These are phyloP conservation scores for Stylophora pistillata DNA, from an alignment of 64 coral and sea anemone species.

Conservation along the genomic window DNA sequence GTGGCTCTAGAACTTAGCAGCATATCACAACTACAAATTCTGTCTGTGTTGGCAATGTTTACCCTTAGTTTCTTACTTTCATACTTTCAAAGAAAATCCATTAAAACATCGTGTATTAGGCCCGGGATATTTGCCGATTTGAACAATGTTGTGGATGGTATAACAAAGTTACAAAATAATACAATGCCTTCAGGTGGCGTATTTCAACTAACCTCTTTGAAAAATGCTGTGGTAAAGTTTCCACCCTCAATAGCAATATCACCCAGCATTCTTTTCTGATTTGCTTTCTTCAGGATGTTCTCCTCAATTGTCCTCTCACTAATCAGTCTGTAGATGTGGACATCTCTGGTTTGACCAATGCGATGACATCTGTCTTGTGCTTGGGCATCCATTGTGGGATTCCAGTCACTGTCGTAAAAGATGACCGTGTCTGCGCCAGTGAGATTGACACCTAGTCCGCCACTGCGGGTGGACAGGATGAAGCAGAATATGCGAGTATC, in stretches of 20 bases:
- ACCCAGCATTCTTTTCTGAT: constrained; percentile 93
- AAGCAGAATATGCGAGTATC: constrained; percentile 95
- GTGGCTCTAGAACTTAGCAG: too few relatives aligned
- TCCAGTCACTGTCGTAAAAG: constrained; percentile 99
- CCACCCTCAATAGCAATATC: constrained; percentile 99
- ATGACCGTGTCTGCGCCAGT: constrained; percentile 98
- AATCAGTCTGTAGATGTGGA: constrained; percentile 95
- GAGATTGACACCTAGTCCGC: constrained; percentile 92
- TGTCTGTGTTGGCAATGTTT: too few relatives aligned
- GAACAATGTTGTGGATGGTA: background rate
- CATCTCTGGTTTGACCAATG: constrained; percentile 98
- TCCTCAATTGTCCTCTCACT: constrained; percentile 95
- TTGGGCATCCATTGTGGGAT: constrained; percentile 97
- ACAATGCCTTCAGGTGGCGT: too few relatives aligned
- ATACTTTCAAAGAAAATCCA: too few relatives aligned
- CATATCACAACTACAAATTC: too few relatives aligned
- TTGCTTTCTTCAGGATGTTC: constrained; percentile 96
- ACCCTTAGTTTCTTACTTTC: too few relatives aligned
- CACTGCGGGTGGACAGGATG: constrained; percentile 97
- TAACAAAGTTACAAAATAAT: background rate
- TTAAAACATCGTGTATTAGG: too few relatives aligned
- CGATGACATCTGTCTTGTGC: constrained; percentile 97
- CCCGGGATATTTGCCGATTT: too few relatives aligned
- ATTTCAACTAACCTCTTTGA: constrained; percentile 71
- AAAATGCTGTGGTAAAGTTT: constrained; percentile 95